phyloP scores from a whole-genome alignment of 2,113 vertebrate genomes.

The Poecilia latipinna region DNA sequence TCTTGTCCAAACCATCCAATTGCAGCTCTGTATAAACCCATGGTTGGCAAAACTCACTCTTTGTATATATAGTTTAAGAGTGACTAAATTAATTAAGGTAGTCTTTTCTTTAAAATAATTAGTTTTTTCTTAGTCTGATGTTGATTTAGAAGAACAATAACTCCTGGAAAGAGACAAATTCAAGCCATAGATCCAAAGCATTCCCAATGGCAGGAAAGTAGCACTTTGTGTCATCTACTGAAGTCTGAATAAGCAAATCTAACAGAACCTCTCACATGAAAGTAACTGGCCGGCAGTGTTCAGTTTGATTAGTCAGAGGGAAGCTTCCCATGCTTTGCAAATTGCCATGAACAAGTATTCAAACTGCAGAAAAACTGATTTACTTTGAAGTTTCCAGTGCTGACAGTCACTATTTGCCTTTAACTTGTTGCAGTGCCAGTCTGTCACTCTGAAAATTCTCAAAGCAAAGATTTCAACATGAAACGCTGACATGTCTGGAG shows the following conservation, averaged over 20 bases:
- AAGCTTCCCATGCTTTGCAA: constrained; percentile 21
- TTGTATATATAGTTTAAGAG: too few relatives aligned
- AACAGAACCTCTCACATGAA: constrained; percentile 44
- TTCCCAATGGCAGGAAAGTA: constrained; percentile 20
- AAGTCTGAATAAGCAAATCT: constrained; percentile 47
- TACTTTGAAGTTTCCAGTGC: constrained; percentile 41
- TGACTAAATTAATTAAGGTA: too few relatives aligned
- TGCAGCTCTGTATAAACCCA: too few relatives aligned
- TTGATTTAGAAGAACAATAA: constrained; percentile 2
- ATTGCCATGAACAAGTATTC: constrained; percentile 37
- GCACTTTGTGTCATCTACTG: constrained; percentile 14
- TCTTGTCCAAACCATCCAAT: too few relatives aligned
- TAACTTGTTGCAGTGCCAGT: constrained; percentile 9
- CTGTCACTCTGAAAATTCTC: constrained; percentile 27
- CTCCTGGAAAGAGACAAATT: background rate
- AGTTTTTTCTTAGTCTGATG: background rate
- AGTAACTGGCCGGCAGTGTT: constrained; percentile 28
- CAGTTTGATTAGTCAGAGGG: constrained; percentile 24
- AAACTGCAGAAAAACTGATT: constrained; percentile 12
- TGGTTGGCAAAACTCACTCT: too few relatives aligned
- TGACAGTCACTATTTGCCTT: constrained; percentile 10
- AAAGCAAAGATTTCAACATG: constrained; percentile 37
- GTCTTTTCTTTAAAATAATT: background rate
- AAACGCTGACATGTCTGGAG: constrained; percentile 33
- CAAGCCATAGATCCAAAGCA: background rate